Conservation (phyloP, 2,113 vertebrate species). For the Chlamydotis undulata region DNA sequence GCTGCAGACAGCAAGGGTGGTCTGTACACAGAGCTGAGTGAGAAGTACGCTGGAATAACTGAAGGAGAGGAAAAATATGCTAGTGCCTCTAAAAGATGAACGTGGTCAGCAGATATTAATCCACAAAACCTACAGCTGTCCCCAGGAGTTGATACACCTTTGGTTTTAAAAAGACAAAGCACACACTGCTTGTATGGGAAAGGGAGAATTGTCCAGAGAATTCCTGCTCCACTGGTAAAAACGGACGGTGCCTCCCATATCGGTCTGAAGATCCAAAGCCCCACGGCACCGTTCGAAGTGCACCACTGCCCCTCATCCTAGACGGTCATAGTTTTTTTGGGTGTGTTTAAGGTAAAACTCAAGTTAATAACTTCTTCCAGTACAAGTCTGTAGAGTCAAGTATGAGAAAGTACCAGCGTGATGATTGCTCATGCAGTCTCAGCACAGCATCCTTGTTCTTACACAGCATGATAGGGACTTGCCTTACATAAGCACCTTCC, state of each 20-base stretch:
- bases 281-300: accelerated
- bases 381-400: background rate
- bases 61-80: background rate
- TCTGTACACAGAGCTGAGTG: background rate
- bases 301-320: background rate
- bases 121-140: background rate
- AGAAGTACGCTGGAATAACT: background rate
- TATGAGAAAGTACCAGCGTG: background rate
- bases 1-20: background rate
- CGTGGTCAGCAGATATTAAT: background rate
- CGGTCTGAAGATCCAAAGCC: background rate
- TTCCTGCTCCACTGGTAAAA: background rate
- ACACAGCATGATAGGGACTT: accelerated
- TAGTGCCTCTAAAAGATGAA: background rate
- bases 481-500: background rate
- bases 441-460: background rate
- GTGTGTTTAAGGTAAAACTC: background rate
- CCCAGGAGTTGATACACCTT: background rate
- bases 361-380: background rate
- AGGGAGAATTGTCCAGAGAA: background rate
- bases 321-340: background rate
- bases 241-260: background rate
- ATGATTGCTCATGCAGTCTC: background rate
- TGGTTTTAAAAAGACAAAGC: background rate
- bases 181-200: background rate